phyloP scores from a whole-genome alignment of 2,113 vertebrate genomes.

The Oceanodroma tethys region DNA sequence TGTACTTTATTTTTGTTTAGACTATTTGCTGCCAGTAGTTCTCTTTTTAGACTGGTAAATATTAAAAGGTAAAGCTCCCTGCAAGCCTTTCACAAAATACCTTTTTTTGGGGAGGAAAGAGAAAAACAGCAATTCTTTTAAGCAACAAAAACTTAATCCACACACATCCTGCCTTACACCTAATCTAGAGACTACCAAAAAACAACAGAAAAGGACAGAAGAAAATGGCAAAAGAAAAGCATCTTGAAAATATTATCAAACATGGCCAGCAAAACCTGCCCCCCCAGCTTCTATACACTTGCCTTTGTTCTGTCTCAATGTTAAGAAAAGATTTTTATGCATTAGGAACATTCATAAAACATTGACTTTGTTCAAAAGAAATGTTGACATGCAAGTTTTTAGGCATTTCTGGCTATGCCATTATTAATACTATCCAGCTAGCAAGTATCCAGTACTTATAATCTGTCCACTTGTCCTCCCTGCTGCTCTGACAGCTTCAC shows the following conservation, averaged over 20 bases:
- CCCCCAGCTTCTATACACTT: background rate
- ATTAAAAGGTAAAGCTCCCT: background rate
- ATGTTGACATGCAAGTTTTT: background rate
- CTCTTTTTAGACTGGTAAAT: background rate
- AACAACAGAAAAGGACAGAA: background rate
- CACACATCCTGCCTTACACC: background rate
- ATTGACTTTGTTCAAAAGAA: background rate
- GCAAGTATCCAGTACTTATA: background rate
- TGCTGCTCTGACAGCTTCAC: background rate
- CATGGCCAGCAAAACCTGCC: background rate
- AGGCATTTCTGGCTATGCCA: background rate
- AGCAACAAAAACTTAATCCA: background rate
- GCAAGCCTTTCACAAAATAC: background rate
- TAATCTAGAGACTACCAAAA: background rate
- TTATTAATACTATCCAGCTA: background rate
- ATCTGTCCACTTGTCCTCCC: background rate
- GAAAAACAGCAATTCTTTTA: background rate
- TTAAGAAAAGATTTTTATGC: background rate
- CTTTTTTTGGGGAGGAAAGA: rapidly evolving
- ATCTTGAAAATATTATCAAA: background rate
- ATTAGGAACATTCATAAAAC: background rate
- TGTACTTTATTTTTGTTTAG: background rate
- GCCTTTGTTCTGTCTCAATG: background rate
- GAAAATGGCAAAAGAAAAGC: background rate
- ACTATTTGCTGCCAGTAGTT: background rate